phyloP scores from a whole-genome alignment of 2,113 vertebrate genomes.

The Nothoprocta pentlandii region DNA sequence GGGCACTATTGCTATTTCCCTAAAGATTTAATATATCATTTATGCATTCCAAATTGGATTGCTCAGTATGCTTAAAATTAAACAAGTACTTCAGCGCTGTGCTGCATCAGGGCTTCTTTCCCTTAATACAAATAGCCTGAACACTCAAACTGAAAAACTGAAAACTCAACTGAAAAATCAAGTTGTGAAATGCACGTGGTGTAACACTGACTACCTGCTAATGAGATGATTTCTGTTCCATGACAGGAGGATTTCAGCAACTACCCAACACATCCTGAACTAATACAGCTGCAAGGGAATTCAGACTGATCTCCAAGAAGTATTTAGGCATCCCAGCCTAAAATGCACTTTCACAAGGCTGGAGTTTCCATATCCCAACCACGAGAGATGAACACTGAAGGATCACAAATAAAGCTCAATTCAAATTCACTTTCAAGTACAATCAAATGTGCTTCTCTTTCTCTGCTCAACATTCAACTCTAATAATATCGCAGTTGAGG shows the following conservation, averaged over 20 bases:
- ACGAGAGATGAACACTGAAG: accelerated
- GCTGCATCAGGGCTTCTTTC: background rate
- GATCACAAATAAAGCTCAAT: constrained; percentile 17
- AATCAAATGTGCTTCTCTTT: background rate
- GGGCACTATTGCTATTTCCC: background rate
- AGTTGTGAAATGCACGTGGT: background rate
- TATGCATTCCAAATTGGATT: background rate
- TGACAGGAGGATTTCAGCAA: constrained; percentile 20
- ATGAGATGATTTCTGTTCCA: constrained; percentile 1
- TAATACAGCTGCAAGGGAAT: constrained; percentile 41
- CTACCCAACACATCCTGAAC: constrained; percentile 41
- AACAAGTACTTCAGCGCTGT: background rate
- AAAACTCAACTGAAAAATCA: background rate
- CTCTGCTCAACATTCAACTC: background rate
- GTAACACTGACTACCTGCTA: background rate
- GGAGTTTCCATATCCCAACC: background rate
- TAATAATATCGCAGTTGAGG: background rate
- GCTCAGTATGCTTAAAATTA: constrained; percentile 6
- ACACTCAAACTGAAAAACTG: background rate
- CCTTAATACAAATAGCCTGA: constrained; percentile 8
- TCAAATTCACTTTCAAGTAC: background rate
- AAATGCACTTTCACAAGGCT: constrained; percentile 38
- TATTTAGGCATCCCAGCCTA: constrained; percentile 4
- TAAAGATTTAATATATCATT: background rate
- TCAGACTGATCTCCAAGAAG: constrained; percentile 8